Evolutionary conservation across 2,797 vertebrate species (phyloP).

Genomic region (Gambusia yucatana): DNA sequence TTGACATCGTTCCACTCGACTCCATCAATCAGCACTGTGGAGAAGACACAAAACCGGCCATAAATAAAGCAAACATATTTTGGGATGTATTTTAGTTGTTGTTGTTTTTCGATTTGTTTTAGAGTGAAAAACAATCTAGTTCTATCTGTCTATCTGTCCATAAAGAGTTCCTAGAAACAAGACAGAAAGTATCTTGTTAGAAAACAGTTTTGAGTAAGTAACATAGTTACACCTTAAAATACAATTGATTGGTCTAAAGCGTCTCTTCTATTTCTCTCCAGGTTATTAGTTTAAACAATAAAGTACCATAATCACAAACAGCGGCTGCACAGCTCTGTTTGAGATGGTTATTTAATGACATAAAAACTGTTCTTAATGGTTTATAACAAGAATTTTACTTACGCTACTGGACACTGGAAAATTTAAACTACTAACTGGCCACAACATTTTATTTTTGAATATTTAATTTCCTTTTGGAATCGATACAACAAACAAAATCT

Average conservation of each 20-base stretch:
- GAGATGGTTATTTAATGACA: neutral
- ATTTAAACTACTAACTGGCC: too few species aligned
- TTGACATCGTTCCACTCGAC: slow-evolving; percentile 98
- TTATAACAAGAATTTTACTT: neutral
- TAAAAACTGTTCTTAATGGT: neutral
- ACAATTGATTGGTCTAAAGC: neutral
- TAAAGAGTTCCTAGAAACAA: neutral
- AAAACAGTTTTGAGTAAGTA: neutral
- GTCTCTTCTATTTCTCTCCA: neutral
- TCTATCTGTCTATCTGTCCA: neutral
- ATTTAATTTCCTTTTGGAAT: too few species aligned
- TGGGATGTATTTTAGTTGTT: neutral
- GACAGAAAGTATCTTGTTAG: neutral
- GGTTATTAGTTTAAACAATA: neutral
- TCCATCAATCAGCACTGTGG: slow-evolving; percentile 92
- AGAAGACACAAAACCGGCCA: slow-evolving; percentile 18
- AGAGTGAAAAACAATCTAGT: neutral
- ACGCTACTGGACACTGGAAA: neutral
- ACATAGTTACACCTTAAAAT: neutral
- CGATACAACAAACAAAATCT: too few species aligned
- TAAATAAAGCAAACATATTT: neutral
- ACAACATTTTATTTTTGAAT: too few species aligned
- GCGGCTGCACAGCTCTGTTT: neutral
- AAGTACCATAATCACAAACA: neutral
- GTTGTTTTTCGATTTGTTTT: neutral